These are phyloP conservation scores for Drosophila tripunctata DNA, from an alignment of 2,888 invertebrate species.

Conservation along the genomic window DNA sequence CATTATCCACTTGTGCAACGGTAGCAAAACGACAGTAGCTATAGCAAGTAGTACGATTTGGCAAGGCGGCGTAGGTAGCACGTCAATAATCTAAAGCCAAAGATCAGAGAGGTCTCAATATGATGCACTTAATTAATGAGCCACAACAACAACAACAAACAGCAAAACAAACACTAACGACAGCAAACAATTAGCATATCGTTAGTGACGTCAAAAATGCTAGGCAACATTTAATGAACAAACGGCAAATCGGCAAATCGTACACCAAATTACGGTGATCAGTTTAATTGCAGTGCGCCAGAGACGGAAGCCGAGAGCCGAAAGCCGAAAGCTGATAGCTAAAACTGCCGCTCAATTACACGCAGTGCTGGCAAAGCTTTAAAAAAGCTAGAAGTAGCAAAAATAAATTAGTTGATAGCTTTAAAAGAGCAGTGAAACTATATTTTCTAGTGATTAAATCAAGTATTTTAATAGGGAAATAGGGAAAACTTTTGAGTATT, in stretches of 20 bases:
- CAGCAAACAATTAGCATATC: conserved; percentile 75
- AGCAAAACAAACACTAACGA: conserved; percentile 24
- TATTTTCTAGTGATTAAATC: too few relatives aligned
- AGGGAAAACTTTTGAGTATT: too few relatives aligned
- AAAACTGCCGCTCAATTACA: conserved; percentile 42
- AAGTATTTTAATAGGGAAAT: too few relatives aligned
- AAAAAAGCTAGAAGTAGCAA: too few relatives aligned
- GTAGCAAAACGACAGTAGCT: conserved; percentile 34
- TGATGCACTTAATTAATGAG: conserved; percentile 77
- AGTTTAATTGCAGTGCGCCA: conserved; percentile 81
- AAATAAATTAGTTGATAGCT: too few relatives aligned
- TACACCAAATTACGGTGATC: conserved; percentile 74
- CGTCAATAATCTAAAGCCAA: conserved; percentile 69
- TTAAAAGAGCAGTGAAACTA: too few relatives aligned
- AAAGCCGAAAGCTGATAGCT: conserved; percentile 6
- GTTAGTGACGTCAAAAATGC: conserved; percentile 70
- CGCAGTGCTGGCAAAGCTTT: too few relatives aligned
- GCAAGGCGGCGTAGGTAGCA: conserved; percentile 64
- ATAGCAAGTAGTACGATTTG: too few relatives aligned
- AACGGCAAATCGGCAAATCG: conserved; percentile 56
- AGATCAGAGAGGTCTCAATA: conserved; percentile 73
- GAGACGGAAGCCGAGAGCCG: conserved; percentile 15
- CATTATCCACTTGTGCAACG: conserved; percentile 80
- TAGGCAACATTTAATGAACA: conserved; percentile 54
- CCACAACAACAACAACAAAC: conserved; percentile 21